These are phyloP conservation scores for Sorex araneus DNA, from an alignment of 2,113 vertebrate species.

Conservation along the genomic window DNA sequence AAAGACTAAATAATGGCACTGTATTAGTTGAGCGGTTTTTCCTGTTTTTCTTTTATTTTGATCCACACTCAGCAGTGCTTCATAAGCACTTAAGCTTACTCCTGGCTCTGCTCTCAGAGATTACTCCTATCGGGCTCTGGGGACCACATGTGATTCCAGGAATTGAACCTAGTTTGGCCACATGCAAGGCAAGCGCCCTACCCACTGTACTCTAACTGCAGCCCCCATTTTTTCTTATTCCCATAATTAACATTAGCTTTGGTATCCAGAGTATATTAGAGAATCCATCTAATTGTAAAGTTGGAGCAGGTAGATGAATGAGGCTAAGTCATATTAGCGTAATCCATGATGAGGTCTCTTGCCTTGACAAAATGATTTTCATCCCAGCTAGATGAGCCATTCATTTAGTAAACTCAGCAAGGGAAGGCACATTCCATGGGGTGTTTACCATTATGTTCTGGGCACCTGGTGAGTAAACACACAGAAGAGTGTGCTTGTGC, in stretches of 20 bases:
- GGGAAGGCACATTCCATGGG: not conserved
- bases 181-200: too few relatives aligned
- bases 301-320: conserved; percentile 19
- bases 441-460: not conserved
- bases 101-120: too few relatives aligned
- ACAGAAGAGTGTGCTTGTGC: not conserved
- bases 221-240: not conserved
- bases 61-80: too few relatives aligned
- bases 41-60: not conserved
- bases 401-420: not conserved
- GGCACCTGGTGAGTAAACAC: not conserved
- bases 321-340: not conserved
- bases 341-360: not conserved
- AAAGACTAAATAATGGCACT: conserved; percentile 37
- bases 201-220: too few relatives aligned
- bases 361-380: not conserved
- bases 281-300: conserved; percentile 57
- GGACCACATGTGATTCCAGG: too few relatives aligned
- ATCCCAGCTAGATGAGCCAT: not conserved
- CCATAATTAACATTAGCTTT: conserved; percentile 35
- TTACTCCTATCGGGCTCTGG: too few relatives aligned
- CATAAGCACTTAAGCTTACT: too few relatives aligned
- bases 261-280: conserved; percentile 8
- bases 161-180: too few relatives aligned
- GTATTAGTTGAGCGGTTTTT: conserved; percentile 39